phyloP scores from a whole-genome alignment of 2,113 vertebrate species.

The Motacilla alba region DNA sequence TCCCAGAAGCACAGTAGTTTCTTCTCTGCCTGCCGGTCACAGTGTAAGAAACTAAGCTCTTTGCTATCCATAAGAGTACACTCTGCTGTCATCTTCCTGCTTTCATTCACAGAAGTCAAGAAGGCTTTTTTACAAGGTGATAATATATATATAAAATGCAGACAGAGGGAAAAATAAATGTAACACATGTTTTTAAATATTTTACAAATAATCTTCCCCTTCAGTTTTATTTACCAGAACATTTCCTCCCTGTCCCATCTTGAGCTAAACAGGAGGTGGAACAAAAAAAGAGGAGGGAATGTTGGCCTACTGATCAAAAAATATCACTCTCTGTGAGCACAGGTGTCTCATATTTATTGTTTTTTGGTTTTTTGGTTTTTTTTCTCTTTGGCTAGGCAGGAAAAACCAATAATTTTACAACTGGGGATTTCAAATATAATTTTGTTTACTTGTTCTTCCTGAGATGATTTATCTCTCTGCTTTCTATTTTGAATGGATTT shows the following conservation, averaged over 20 bases:
- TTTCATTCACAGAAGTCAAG: neutral
- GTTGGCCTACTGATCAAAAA: neutral
- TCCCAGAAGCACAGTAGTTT: neutral
- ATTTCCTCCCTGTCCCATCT: neutral
- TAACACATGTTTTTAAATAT: neutral
- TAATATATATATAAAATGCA: neutral
- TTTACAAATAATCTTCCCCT: neutral
- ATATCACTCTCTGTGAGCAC: neutral
- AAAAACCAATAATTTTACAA: neutral
- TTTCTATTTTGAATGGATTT: neutral
- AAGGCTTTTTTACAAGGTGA: neutral
- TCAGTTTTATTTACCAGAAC: neutral
- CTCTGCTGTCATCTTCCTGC: neutral
- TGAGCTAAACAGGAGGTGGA: neutral
- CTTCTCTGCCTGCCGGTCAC: neutral
- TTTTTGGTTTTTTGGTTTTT: neutral
- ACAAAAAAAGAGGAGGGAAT: neutral
- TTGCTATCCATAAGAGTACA: neutral
- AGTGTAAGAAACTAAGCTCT: neutral
- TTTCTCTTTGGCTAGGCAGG: neutral
- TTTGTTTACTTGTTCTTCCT: neutral
- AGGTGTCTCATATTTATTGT: neutral
- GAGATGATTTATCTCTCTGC: neutral
- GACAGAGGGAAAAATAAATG: neutral
- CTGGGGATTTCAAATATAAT: neutral